These are phyloP conservation scores for Pituophis catenifer DNA, from an alignment of 2,113 vertebrate species.

Conservation along the genomic window DNA sequence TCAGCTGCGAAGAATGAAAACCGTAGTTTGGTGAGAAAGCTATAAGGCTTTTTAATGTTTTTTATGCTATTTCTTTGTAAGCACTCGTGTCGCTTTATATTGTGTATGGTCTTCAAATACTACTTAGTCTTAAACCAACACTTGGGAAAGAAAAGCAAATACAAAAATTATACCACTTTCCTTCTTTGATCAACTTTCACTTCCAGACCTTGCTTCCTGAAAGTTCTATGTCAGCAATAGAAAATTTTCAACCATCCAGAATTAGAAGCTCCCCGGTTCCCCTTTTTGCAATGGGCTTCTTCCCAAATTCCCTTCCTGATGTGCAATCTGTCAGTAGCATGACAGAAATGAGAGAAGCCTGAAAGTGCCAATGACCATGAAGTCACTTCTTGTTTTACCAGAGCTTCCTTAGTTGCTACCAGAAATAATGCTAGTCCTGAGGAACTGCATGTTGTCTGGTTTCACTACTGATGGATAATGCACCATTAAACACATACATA, in stretches of 20 bases:
- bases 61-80: not conserved
- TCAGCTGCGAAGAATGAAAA: not conserved
- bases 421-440: not conserved
- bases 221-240: not conserved
- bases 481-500: not conserved
- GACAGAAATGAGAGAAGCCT: not conserved
- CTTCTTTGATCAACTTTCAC: not conserved
- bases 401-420: not conserved
- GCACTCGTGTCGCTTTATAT: not conserved
- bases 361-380: not conserved
- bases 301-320: not conserved
- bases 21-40: not conserved
- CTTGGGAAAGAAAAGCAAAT: not conserved
- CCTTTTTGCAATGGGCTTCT: not conserved
- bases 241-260: not conserved
- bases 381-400: not conserved
- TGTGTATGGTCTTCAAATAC: not conserved
- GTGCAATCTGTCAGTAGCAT: not conserved
- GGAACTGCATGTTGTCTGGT: not conserved
- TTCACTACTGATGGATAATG: not conserved
- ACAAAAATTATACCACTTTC: not conserved
- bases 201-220: not conserved
- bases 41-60: not conserved
- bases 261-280: not conserved
- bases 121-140: not conserved